Base-by-base conservation (phyloP, 2,113 vertebrate species). In the Tupaia tana region DNA sequence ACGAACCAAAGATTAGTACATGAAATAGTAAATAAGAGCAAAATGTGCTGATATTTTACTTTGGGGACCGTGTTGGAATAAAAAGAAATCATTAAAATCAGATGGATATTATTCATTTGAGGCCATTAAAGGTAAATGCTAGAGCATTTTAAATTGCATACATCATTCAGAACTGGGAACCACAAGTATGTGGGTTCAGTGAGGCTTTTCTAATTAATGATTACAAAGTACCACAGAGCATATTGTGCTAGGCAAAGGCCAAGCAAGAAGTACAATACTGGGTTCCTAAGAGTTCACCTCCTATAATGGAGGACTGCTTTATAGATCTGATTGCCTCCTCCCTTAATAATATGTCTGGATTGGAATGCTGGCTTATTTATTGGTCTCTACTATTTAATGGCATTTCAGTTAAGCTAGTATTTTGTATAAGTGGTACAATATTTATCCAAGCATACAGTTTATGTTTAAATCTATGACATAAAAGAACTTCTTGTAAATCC, bases 341-440 rank as follows among this genome's bases (percentile, higher is more conserved):
- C 80, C 43, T 95, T 81, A 94, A 92, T 86, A 86, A 84, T 73
- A 89, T 75, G n/a, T 84, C 92, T 96, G n/a, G n/a, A 43, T 84
- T 93, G 93, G 94, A 97, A 97, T 96, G 93, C 8, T 66, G 43
- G 29, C 73, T 95, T 96, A 95, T 96, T 98, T 96, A 96, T 97
- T 96, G 59, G n/a, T 75, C 63, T 90, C 54, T 87, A 31, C 90
- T 94, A 86, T 84, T 97, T 96, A 96, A 87, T 90, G 90, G 63
- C 71, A 81, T 81, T 97, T 87, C 18, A 66, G 54, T 95, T 93
- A 93, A 94, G 43, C 56, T 67, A 78, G 84, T 27, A 89, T 95
- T 96, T 96, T 96, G 87, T 93, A 70, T 84, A 95, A 96, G 79
- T 63, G 25, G 24, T 82, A 81, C 84, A 95, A 78, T 97, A 97